Evolutionary conservation across 2,797 vertebrate species (phyloP).

Genomic region (Hyperoplus lanceolatus): DNA sequence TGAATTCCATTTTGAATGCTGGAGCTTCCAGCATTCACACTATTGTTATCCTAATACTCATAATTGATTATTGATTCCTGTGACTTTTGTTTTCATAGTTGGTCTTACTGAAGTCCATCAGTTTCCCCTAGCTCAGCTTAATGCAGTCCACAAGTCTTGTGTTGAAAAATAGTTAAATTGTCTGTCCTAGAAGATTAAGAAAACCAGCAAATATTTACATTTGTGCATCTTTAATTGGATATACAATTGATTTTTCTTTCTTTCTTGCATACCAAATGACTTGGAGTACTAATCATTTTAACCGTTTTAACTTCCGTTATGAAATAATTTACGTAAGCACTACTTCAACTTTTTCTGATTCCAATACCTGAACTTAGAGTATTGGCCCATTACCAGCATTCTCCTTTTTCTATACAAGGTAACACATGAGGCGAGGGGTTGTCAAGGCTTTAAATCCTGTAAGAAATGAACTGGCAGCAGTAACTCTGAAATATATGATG

Average conservation of each 20-base stretch:
- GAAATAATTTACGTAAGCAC: neutral
- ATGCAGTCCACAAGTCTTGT: neutral
- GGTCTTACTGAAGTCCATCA: neutral
- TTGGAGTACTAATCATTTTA: no score
- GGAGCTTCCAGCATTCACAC: no score
- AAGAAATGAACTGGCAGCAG: neutral
- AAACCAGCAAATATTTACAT: neutral
- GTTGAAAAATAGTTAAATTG: neutral
- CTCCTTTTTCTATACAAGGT: neutral
- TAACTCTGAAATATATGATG: neutral
- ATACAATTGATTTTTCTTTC: no score
- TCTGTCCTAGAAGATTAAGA: neutral
- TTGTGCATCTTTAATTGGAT: no score
- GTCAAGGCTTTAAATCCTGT: neutral
- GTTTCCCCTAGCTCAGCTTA: no score
- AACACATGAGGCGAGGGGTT: neutral
- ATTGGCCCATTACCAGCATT: neutral
- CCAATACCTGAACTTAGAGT: neutral
- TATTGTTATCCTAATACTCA: no score
- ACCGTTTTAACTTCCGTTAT: neutral
- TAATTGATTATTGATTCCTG: neutral
- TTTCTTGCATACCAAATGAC: no score
- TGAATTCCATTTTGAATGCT: neutral
- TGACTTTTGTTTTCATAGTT: neutral
- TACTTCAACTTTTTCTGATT: neutral